These are phyloP conservation scores for Psilopogon haemacephalus DNA, from an alignment of 2,113 vertebrate genomes.

Conservation along the genomic window DNA sequence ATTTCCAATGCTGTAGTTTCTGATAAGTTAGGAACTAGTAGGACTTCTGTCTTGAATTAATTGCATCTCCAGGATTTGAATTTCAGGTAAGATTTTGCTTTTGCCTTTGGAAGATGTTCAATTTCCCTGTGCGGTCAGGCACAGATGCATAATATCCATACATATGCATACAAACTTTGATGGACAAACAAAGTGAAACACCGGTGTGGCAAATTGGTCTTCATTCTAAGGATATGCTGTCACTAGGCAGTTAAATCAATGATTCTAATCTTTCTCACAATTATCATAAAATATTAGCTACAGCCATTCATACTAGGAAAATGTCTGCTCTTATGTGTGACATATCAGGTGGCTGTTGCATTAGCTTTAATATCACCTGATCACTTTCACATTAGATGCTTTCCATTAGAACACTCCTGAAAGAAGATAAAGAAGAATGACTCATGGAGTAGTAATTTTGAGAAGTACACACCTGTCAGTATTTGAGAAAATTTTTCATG, in stretches of 20 bases:
- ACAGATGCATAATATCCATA: not conserved
- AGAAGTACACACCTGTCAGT: slow-evolving; percentile 22
- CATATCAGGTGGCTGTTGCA: not conserved
- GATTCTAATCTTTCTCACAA: not conserved
- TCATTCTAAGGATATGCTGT: not conserved
- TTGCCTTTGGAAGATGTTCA: not conserved
- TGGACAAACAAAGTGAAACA: not conserved
- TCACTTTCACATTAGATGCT: not conserved
- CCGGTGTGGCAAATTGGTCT: not conserved
- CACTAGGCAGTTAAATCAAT: not conserved
- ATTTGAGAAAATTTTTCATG: slow-evolving; percentile 12
- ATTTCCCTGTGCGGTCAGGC: not conserved
- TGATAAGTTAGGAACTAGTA: not conserved
- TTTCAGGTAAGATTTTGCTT: not conserved
- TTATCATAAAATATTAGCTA: not conserved
- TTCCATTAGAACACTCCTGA: not conserved
- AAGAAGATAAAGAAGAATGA: not conserved
- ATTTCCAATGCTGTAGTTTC: not conserved
- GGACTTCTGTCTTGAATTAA: not conserved
- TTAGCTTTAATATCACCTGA: not conserved
- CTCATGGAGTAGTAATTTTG: not conserved
- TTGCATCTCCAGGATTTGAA: not conserved
- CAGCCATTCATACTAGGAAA: not conserved
- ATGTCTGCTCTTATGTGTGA: not conserved
- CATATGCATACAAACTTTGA: not conserved